A percentile compares a stretch with the other conserved stretches of the same genome.
Conservation (phyloP, 2,113 vertebrate species). For the Crocuta crocuta region DNA sequence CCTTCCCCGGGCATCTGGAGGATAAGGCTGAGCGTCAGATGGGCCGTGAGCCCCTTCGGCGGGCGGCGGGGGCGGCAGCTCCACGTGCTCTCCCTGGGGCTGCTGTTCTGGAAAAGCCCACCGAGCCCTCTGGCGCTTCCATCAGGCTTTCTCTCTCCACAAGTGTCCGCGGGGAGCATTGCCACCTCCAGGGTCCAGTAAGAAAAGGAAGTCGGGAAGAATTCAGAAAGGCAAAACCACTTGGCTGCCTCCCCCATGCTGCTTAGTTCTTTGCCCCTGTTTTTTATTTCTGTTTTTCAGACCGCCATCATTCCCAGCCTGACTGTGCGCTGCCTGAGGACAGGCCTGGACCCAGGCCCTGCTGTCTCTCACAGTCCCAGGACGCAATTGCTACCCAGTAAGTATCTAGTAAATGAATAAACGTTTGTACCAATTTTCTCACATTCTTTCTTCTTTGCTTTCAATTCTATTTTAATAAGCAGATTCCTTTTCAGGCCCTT, state of each 20-base stretch:
- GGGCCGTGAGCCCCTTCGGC: background rate
- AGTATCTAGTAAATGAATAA: background rate
- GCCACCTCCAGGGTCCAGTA: background rate
- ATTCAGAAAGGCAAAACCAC: background rate
- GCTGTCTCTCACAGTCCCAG: background rate
- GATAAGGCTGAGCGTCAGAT: background rate
- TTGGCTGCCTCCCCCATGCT: background rate
- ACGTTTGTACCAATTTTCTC: background rate
- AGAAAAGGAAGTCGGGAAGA: background rate
- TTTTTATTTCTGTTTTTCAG: background rate
- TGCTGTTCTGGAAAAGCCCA: background rate
- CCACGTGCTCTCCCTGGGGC: fast-evolving
- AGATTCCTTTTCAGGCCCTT: background rate
- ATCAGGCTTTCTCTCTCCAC: background rate
- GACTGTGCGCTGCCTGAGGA: background rate
- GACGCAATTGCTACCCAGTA: background rate
- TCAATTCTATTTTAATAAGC: background rate
- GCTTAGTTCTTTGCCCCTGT: background rate
- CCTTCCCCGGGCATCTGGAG: background rate
- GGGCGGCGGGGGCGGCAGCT: background rate
- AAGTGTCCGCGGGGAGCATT: fast-evolving
- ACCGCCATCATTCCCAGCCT: background rate
- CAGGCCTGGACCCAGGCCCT: background rate
- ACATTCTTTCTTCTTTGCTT: background rate
- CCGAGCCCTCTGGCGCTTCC: background rate